Conservation (phyloP, 2,797 vertebrate genomes). For the Steatocranus sp. region DNA sequence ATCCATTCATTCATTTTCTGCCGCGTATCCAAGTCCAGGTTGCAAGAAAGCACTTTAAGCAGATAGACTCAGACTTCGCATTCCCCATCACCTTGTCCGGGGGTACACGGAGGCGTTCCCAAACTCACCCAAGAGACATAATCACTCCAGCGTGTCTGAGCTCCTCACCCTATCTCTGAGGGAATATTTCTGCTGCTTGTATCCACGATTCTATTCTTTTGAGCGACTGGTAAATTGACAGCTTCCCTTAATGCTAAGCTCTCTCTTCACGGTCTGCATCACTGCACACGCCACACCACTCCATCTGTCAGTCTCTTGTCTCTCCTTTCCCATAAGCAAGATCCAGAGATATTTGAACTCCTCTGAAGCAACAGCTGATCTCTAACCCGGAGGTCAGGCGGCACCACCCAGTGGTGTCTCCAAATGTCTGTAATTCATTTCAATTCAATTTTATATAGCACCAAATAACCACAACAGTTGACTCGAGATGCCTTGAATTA, state of each 20-base stretch:
- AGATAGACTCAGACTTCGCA: neutral
- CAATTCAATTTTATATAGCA: neutral
- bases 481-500: neutral
- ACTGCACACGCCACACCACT: neutral
- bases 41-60: neutral
- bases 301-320: neutral
- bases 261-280: neutral
- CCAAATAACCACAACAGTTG: neutral
- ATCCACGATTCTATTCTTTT: fast-evolving
- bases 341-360: neutral
- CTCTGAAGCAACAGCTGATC: neutral
- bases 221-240: neutral
- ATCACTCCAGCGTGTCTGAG: neutral
- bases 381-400: neutral
- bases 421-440: neutral
- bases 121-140: neutral
- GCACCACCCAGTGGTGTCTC: neutral
- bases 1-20: neutral
- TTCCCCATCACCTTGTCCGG: neutral
- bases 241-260: neutral
- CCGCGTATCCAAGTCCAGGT: neutral
- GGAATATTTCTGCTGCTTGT: neutral
- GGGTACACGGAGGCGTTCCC: neutral
- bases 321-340: neutral
- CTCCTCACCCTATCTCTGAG: neutral